These are phyloP conservation scores for Pheosia gnoma DNA, from an alignment of 2,888 invertebrate species.

Conservation along the genomic window DNA sequence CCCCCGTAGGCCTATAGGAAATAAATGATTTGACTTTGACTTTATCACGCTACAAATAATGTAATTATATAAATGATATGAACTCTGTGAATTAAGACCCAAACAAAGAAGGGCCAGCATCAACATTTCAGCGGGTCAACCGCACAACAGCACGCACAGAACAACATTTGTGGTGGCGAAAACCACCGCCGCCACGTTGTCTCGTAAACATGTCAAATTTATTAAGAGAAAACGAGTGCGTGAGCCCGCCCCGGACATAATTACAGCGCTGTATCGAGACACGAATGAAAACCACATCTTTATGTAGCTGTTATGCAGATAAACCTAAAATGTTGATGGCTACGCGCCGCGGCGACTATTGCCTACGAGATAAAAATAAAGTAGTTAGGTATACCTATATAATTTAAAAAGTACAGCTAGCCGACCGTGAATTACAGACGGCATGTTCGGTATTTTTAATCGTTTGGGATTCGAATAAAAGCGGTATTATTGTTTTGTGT, in stretches of 20 bases:
- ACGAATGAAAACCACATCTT: conserved; percentile 70
- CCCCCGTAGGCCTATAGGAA: too few relatives aligned
- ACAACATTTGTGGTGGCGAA: conserved; percentile 32
- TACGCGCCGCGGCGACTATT: conserved; percentile 44
- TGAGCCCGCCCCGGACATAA: conserved; percentile 49
- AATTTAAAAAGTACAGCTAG: conserved; percentile 22
- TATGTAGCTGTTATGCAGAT: conserved; percentile 64
- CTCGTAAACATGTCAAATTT: conserved; percentile 51
- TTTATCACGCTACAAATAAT: too few relatives aligned
- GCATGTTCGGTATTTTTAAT: neutral
- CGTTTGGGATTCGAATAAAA: conserved; percentile 4
- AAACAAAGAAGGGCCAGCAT: too few relatives aligned
- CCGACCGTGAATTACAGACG: conserved; percentile 6
- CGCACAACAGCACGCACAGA: conserved; percentile 8
- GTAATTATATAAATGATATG: too few relatives aligned
- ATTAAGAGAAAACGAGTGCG: conserved; percentile 56
- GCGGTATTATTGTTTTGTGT: neutral
- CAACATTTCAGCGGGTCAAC: neutral
- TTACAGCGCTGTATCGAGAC: conserved; percentile 61
- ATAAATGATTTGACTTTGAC: too few relatives aligned
- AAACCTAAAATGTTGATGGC: conserved; percentile 69
- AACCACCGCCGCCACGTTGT: conserved; percentile 26
- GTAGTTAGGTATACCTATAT: neutral
- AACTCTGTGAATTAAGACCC: too few relatives aligned
- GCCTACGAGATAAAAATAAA: conserved; percentile 48